These are phyloP conservation scores for Agonum fuliginosum DNA, from an alignment of 2,888 invertebrate species.

Conservation along the genomic window DNA sequence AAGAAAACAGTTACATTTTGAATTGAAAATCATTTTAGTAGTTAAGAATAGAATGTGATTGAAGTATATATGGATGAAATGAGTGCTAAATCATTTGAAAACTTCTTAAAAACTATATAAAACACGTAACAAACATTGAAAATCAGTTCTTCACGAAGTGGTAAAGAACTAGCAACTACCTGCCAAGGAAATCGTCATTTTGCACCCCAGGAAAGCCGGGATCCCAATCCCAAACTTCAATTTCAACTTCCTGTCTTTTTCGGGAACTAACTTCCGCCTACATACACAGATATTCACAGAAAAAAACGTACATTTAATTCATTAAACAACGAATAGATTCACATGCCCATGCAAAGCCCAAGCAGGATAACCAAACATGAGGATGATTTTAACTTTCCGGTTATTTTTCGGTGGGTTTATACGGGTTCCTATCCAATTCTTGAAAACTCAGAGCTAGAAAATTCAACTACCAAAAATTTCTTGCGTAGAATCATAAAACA, in stretches of 20 bases:
- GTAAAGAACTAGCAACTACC: conserved; percentile 73
- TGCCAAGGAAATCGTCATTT: conserved; percentile 90
- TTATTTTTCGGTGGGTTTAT: no score
- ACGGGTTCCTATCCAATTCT: no score
- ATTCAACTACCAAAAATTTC: no score
- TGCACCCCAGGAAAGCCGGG: conserved; percentile 84
- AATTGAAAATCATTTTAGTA: no score
- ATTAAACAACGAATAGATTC: conserved; percentile 23
- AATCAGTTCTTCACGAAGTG: conserved; percentile 23
- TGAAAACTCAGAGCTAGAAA: no score
- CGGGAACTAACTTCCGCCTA: conserved; percentile 86
- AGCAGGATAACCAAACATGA: conserved; percentile 37
- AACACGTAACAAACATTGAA: conserved; percentile 16
- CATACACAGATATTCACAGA: conserved; percentile 53
- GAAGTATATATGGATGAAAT: background rate
- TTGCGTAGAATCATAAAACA: no score
- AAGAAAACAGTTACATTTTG: no score
- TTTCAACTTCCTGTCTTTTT: conserved; percentile 83
- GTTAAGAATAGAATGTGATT: background rate
- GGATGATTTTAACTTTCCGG: conserved; percentile 27
- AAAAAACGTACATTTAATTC: no score
- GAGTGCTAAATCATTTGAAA: background rate
- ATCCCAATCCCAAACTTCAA: conserved; percentile 90
- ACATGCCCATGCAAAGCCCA: conserved; percentile 48
- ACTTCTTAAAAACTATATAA: conserved; percentile 4